Evolutionary conservation across 2,113 vertebrate species (phyloP).

Genomic region (Jacana jacana): DNA sequence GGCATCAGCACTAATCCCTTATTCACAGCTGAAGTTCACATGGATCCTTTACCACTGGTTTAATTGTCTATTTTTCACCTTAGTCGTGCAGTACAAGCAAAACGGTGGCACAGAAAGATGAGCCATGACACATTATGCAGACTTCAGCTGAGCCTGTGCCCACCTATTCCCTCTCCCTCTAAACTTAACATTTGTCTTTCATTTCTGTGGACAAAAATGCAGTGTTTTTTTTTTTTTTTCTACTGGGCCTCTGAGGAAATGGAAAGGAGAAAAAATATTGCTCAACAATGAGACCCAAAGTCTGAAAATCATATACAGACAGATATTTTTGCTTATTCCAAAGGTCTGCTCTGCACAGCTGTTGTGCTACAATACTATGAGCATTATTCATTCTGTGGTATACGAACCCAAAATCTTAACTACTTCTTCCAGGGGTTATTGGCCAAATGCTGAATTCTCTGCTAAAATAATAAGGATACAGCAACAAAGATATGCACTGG

Average conservation of each 20-base stretch:
- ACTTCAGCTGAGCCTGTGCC: background rate
- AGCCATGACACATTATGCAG: background rate
- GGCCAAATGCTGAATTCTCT: background rate
- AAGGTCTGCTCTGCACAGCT: background rate
- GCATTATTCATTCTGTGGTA: background rate
- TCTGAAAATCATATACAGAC: background rate
- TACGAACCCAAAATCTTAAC: background rate
- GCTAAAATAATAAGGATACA: background rate
- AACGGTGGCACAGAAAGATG: background rate
- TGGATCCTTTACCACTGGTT: background rate
- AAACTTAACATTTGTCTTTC: constrained; percentile 19
- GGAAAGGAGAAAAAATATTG: constrained; percentile 9
- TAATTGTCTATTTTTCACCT: background rate
- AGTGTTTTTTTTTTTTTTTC: background rate
- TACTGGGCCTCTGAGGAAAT: background rate
- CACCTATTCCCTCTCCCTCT: background rate
- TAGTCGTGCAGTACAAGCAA: background rate
- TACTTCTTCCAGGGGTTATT: background rate
- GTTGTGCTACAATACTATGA: background rate
- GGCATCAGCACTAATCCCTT: background rate
- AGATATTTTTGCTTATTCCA: constrained; percentile 22
- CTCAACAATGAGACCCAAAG: background rate
- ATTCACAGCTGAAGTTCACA: background rate
- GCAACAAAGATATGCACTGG: background rate
- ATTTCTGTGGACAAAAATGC: constrained; percentile 18